Base-by-base conservation (phyloP, 2,888 invertebrate species). In the Mythimna pallens region DNA sequence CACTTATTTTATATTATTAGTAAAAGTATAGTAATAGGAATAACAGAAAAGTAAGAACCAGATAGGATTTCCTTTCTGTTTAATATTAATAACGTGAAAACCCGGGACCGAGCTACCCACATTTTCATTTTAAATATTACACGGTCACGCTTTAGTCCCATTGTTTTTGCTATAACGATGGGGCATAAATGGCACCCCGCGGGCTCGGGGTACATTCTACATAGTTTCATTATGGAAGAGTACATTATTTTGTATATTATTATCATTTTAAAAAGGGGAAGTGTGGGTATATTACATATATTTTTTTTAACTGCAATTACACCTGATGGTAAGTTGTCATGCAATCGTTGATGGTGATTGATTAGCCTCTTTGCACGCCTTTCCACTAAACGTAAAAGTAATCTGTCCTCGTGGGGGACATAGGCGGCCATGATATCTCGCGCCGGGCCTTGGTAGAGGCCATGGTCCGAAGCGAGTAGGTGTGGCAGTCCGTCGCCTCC, bases 121-220 rank as follows among this genome's bases (percentile, higher is more conserved):
- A 47, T 61, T 70, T 52, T 34, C 17, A 71, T 71, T 71, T 71
- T 55, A 55, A 30, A 30, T 62, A 71, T 62, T 73, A 57, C 25
- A 47, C 55, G 20, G 40, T 59, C 70, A 70, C 40, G 40, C 58
- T 20, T 25, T 9, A 14, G 0, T 2, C 8, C 25, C 25, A 47
- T 71, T 47, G 55, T 71, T 58, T 69, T 58, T 70, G 47, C 55
- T 43, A 71, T 59, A 72, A 72, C 30, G 22, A 34, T 71, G 47
- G 22, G 9, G 43, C 43, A 20, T 22, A 59, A 59, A 62, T 55
- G 25, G 10, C 25, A 17, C 72, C 72, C 55, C 12, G 6, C 10
- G 72, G 72, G 14, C 2, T 17, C 1, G 7, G n/a, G 7, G 17
- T 20, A 34, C 12, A 47, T 55, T 61, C 9, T 55, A 61, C 22